Base-by-base conservation (phyloP, 2,797 vertebrate genomes). In the Macroramphosus scolopax region DNA sequence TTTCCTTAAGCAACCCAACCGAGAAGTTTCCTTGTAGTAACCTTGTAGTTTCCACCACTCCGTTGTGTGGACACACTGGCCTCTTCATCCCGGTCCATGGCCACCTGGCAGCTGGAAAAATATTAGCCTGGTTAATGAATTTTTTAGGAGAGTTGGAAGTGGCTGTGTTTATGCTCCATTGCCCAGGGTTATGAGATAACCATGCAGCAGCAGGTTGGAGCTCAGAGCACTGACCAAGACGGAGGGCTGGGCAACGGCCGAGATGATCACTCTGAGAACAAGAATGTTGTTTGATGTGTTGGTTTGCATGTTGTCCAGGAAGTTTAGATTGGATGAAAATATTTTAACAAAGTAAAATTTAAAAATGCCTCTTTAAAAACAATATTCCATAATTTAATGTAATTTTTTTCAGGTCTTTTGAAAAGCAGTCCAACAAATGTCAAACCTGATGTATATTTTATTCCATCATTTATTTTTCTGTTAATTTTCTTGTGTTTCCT, bases 81-180 rank as follows among this genome's bases (percentile, higher is more conserved):
- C 64, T 56, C 53, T 75, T 67, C 61, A 72, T 72, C 41, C 65
- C 20, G 38, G 54, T 44, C 57, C 54, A 45, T 17, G 9, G 49
- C 45, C 65, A 75, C 51, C 69, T 67, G 70, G 67, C 85, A 85
- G 77, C 82, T 86, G 84, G 75, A 72, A 57, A 84, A 88, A 81
- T 72, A 85, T 31, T 40, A 74, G 20, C 33, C 66, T 36, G 60
- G 65, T 77, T 81, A 83, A 82, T 77, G 65, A 82, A 66, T 73
- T 68, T 63, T 86, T 81, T 77, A 81, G 82, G 76, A 81, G 60
- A 65, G 59, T 58, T 75, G 58, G 55, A 83, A 81, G 80, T 80
- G 70, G 65, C 56, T 68, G 63, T 32, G 50, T 59, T 65, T 39
- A 46, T 53, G 78, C 64, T 63, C 41, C 38, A 48, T 24, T 52